Conservation (phyloP, 92 coral and sea anemone species). For the Virgularia gustaviana region DNA sequence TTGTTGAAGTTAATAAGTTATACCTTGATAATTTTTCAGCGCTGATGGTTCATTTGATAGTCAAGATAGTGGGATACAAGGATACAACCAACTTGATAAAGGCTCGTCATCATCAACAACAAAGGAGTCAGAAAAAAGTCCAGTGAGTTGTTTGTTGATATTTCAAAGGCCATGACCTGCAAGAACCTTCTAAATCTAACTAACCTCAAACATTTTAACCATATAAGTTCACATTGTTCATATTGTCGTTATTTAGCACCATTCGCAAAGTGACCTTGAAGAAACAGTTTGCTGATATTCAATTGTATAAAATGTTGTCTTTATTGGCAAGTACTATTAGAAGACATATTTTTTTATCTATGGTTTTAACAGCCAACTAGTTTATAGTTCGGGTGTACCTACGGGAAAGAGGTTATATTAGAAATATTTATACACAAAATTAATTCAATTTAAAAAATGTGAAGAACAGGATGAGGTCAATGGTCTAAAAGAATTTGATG, state of each 20-base stretch:
- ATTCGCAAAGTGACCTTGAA: background rate
- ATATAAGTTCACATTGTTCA: no score
- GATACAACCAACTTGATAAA: background rate
- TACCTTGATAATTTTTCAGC: background rate
- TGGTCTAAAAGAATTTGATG: no score
- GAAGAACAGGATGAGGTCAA: no score
- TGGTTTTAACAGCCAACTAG: background rate
- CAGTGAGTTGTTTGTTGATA: no score
- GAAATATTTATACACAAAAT: constrained; percentile 14
- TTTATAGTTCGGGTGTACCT: constrained; percentile 28
- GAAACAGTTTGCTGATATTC: constrained; percentile 5
- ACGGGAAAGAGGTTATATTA: constrained; percentile 25
- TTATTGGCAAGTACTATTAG: constrained; percentile 20
- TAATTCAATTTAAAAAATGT: background rate
- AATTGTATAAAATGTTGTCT: background rate
- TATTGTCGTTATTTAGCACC: background rate
- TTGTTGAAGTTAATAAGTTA: no score
- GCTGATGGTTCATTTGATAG: constrained; percentile 28
- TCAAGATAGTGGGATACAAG: constrained; percentile 35
- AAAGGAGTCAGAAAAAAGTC: background rate
- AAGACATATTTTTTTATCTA: constrained; percentile 27
- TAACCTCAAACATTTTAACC: no score
- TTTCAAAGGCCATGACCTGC: no score
- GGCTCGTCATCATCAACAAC: background rate
- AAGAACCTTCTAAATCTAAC: no score